phyloP scores from a whole-genome alignment of 2,888 invertebrate genomes.

The Lithophane leautieri region DNA sequence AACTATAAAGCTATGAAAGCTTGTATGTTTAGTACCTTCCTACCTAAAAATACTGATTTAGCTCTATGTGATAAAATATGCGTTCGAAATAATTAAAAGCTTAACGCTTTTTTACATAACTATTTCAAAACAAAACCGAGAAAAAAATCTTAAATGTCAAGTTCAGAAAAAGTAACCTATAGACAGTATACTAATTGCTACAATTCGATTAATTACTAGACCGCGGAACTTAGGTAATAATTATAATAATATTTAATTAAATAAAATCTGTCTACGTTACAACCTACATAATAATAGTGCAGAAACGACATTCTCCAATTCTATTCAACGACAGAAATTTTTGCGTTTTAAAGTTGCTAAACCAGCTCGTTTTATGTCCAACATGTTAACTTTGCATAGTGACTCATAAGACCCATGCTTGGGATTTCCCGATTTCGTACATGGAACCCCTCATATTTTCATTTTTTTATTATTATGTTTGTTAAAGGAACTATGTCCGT shows the following conservation, averaged over 20 bases:
- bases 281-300: slow-evolving; percentile 29
- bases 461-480: not conserved
- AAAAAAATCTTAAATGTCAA: not conserved
- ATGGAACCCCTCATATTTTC: slow-evolving; percentile 8
- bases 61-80: not conserved
- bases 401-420: slow-evolving; percentile 30
- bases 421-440: slow-evolving; percentile 28
- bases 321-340: not conserved
- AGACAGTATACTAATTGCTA: slow-evolving; percentile 3
- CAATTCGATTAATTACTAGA: slow-evolving; percentile 31
- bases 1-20: not conserved
- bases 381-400: slow-evolving; percentile 16
- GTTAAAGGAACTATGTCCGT: not conserved
- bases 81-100: no score
- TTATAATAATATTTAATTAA: slow-evolving; percentile 15
- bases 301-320: slow-evolving; percentile 28
- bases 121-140: not conserved
- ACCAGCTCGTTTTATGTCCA: slow-evolving; percentile 5
- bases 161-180: not conserved
- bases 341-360: slow-evolving; percentile 7
- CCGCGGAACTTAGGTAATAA: slow-evolving; percentile 14
- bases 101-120: not conserved
- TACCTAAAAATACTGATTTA: not conserved
- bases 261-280: slow-evolving; percentile 16
- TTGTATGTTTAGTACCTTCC: not conserved